phyloP scores from a whole-genome alignment of 64 coral and sea anemone genomes.

The Platygyra sinensis region DNA sequence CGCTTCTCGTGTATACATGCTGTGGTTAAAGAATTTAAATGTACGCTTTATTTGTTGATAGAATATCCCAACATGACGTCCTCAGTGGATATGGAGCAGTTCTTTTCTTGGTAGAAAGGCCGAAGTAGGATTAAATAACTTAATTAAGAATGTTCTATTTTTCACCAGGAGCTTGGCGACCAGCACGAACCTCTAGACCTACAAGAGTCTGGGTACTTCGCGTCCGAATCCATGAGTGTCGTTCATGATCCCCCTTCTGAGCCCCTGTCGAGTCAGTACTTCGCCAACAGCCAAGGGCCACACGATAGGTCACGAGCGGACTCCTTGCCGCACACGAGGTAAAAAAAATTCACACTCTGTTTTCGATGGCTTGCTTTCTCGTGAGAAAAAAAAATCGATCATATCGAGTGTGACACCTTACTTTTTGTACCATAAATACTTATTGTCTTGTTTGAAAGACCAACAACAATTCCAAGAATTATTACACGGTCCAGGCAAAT shows the following conservation, averaged over 20 bases:
- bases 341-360: background rate
- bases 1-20: background rate
- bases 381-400: background rate
- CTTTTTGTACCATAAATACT: no score
- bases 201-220: slow-evolving; percentile 73
- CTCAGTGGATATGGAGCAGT: background rate
- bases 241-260: slow-evolving; percentile 36
- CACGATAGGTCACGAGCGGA: background rate
- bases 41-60: background rate
- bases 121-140: background rate
- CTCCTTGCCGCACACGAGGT: slow-evolving; percentile 17
- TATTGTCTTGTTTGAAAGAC: no score
- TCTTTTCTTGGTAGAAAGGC: background rate
- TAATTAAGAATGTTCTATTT: background rate
- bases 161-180: slow-evolving; percentile 16
- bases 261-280: slow-evolving; percentile 29
- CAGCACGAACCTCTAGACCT: slow-evolving; percentile 26
- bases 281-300: slow-evolving; percentile 48
- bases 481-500: no score
- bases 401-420: background rate
- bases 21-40: background rate
- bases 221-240: slow-evolving; percentile 70
- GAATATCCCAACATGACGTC: background rate
- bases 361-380: background rate
- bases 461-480: no score